phyloP scores from a whole-genome alignment of 1,140 invertebrate genomes.

The Drosophila littoralis region DNA sequence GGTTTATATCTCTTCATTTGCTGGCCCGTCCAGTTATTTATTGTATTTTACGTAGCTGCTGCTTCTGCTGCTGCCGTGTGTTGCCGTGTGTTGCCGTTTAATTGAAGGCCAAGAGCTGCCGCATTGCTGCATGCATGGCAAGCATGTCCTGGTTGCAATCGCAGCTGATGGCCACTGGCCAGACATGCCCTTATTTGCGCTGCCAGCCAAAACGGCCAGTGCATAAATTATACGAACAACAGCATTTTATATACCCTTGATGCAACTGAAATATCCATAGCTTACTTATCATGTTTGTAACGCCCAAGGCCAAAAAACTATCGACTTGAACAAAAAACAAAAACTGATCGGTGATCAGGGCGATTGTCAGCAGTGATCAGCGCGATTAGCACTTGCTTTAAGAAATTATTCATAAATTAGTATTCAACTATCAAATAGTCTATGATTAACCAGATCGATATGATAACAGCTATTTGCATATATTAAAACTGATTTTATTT shows the following conservation, averaged over 20 bases:
- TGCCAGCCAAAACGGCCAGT: conserved; percentile 70
- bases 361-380: background rate
- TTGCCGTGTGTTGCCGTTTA: conserved; percentile 65
- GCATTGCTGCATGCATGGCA: conserved; percentile 81
- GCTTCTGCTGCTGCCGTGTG: conserved; percentile 41
- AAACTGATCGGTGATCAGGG: background rate
- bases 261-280: conserved; percentile 34
- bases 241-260: conserved; percentile 68
- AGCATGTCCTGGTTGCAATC: conserved; percentile 76
- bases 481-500: too few species aligned
- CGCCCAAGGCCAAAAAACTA: conserved; percentile 24
- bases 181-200: conserved; percentile 80
- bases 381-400: background rate
- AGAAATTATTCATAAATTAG: too few species aligned
- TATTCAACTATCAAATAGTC: too few species aligned
- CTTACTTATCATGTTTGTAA: conserved; percentile 32
- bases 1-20: conserved; percentile 82
- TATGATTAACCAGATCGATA: too few species aligned
- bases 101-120: conserved; percentile 80
- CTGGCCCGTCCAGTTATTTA: conserved; percentile 74
- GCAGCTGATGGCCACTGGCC: conserved; percentile 76
- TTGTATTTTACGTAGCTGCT: conserved; percentile 70
- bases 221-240: conserved; percentile 68
- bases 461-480: too few species aligned
- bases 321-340: background rate